phyloP scores from a whole-genome alignment of 2,113 vertebrate genomes.

The Prinia subflava region DNA sequence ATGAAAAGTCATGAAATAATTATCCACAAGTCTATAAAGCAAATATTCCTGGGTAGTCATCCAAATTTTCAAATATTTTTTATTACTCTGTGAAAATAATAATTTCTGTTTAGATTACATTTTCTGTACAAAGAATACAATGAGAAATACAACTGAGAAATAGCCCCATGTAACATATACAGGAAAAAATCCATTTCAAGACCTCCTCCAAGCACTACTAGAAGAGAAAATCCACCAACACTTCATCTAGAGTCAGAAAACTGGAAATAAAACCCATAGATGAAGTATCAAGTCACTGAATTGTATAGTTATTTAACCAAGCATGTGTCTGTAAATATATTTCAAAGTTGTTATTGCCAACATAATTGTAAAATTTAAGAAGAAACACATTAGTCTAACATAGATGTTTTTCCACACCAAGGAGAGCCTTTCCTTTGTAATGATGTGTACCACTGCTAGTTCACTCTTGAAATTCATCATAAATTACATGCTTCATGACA shows the following conservation, averaged over 20 bases:
- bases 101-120: background rate
- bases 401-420: background rate
- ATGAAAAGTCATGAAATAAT: background rate
- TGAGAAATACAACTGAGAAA: background rate
- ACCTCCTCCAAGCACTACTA: background rate
- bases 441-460: background rate
- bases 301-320: background rate
- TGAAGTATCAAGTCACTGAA: background rate
- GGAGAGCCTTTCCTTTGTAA: background rate
- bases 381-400: background rate
- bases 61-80: background rate
- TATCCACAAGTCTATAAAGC: background rate
- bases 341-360: background rate
- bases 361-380: background rate
- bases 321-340: background rate
- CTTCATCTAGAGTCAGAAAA: background rate
- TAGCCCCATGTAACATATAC: background rate
- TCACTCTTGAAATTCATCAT: background rate
- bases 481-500: background rate
- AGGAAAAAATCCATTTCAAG: background rate
- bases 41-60: background rate
- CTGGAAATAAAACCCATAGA: background rate
- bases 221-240: background rate
- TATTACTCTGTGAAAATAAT: background rate
- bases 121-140: background rate